Base-by-base conservation (phyloP, 2,113 vertebrate genomes). In the Narcine bancroftii region DNA sequence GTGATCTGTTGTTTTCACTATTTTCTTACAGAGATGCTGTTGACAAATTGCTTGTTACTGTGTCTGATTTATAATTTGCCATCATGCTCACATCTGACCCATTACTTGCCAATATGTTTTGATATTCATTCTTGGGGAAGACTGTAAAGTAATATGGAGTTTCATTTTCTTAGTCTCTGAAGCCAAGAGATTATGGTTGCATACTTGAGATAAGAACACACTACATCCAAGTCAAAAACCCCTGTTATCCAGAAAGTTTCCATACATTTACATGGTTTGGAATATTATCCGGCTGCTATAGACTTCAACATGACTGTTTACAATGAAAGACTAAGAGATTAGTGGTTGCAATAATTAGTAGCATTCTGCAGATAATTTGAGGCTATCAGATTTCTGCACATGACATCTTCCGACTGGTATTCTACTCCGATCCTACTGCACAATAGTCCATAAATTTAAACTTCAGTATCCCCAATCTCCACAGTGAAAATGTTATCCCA, bases 31-130 rank as follows among this genome's bases (percentile, higher is more conserved):
- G 39, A 69, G 42, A 45, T 60, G 81, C n/a, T 45, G 21, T 71
- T 91, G 89, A 91, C 89, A 66, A 91, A 66, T 45, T 91, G 89
- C 89, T 91, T 91, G 89, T 91, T 91, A 47, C 89, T 47, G 89
- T 1, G 19, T 66, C 63, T 71, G 89, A 71, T 91, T 91, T 91
- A 71, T 66, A 91, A 26, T 91, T 39, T 6, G 60, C 6, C 24
- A 69, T 91, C 89, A 47, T 91, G 89, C 42, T 91, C 89, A 47
- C 60, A 42, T 71, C 89, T 91, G 89, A 91, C 89, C 89, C 36
- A 17, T 47, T 91, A 6, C 24, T 13, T 45, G 29, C 66, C 66
- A 39, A 47, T 91, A 66, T 39, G 71, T 71, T 71, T 91, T 45
- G 71, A 91, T 45, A 91, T 69, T 39, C 42, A 71, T 45, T 91